phyloP scores from a whole-genome alignment of 2,113 vertebrate genomes.

The Cyphomyrus plagiostoma region DNA sequence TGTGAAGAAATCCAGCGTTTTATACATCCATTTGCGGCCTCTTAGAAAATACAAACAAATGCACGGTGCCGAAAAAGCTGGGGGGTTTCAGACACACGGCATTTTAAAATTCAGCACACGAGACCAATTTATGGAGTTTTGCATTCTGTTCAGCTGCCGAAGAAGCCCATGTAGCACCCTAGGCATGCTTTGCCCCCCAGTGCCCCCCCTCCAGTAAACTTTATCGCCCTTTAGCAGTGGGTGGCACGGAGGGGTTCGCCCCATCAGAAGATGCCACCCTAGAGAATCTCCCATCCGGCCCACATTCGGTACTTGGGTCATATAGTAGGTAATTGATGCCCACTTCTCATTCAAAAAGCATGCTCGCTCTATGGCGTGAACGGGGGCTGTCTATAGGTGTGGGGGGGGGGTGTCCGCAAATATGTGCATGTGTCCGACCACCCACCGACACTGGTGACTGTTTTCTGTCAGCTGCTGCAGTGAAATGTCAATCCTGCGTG shows the following conservation, averaged over 20 bases:
- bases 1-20: background rate
- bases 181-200: background rate
- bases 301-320: background rate
- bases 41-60: background rate
- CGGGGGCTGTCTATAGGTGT: background rate
- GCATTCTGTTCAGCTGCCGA: background rate
- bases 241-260: background rate
- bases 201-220: background rate
- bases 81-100: no score
- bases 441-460: background rate
- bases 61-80: background rate
- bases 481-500: background rate
- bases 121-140: background rate
- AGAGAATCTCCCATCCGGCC: background rate
- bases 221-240: background rate
- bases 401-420: conserved; percentile 9
- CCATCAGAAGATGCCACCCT: background rate
- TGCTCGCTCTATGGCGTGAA: background rate
- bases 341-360: background rate
- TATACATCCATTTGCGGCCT: background rate
- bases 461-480: background rate
- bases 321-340: background rate
- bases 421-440: background rate
- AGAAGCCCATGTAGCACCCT: background rate
- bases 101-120: background rate